Evolutionary conservation across 92 coral and sea anemone genomes (phyloP).

Genomic region (Anthopleura xanthogrammica): DNA sequence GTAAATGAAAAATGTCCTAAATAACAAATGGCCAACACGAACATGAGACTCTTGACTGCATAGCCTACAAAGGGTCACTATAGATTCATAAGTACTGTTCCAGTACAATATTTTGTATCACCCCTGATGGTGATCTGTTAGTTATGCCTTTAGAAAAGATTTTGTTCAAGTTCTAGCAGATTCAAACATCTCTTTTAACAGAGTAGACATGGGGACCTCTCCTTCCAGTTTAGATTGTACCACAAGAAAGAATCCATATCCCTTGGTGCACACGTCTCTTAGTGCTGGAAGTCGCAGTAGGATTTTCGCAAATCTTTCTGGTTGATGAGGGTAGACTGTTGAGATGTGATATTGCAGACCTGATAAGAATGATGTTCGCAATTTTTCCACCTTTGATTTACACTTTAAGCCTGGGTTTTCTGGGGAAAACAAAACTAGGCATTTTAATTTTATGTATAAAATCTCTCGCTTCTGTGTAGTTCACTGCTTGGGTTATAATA

Average conservation of each 20-base stretch:
- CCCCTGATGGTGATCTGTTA: too few species aligned
- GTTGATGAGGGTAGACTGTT: slow-evolving; percentile 67
- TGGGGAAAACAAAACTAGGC: slow-evolving; percentile 14
- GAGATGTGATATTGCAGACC: slow-evolving; percentile 86
- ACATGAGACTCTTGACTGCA: too few species aligned
- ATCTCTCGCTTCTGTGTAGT: too few species aligned
- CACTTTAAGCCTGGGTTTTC: slow-evolving; percentile 77
- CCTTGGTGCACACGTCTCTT: slow-evolving; percentile 93
- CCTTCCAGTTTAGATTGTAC: slow-evolving; percentile 92
- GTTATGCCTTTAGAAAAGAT: background rate
- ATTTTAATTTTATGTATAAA: background rate
- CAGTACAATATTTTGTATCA: too few species aligned
- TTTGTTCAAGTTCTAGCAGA: slow-evolving; percentile 58
- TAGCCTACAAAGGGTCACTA: too few species aligned
- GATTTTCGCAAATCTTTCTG: slow-evolving; percentile 88
- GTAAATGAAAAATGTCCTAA: too few species aligned
- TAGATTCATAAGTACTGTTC: too few species aligned
- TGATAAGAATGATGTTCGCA: slow-evolving; percentile 72
- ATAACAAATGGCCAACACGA: too few species aligned
- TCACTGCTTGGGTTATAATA: too few species aligned
- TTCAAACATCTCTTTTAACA: slow-evolving; percentile 95
- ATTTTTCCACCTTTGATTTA: slow-evolving; percentile 64
- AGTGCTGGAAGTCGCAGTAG: slow-evolving; percentile 90
- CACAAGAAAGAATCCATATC: slow-evolving; percentile 82
- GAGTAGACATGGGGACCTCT: slow-evolving; percentile 91